These are phyloP conservation scores for Antitype chi DNA, from an alignment of 2,888 invertebrate species.

Conservation along the genomic window DNA sequence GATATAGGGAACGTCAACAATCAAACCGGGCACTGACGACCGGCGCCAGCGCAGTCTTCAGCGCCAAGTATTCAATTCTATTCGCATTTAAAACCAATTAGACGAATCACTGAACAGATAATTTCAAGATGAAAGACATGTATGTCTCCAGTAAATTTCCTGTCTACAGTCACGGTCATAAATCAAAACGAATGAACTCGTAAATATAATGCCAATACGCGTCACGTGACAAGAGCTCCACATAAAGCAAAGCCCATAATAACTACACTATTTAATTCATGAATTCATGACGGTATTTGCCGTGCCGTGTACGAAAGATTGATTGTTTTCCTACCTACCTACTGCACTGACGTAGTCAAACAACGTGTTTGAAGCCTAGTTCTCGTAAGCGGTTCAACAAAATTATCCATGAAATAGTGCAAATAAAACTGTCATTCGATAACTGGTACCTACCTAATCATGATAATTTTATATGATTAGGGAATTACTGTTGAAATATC, in stretches of 20 bases:
- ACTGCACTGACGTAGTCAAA: conserved; percentile 26
- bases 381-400: conserved; percentile 32
- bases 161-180: conserved; percentile 28
- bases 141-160: conserved; percentile 24
- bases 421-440: conserved; percentile 45
- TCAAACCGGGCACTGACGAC: not conserved
- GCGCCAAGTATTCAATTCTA: conserved; percentile 47
- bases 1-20: conserved; percentile 43
- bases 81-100: conserved; percentile 47
- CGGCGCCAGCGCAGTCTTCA: conserved; percentile 28
- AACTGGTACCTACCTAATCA: conserved; percentile 26
- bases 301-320: conserved; percentile 47
- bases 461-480: conserved; percentile 48
- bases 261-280: conserved; percentile 63
- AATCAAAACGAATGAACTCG: conserved; percentile 38
- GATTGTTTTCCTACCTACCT: conserved; percentile 33
- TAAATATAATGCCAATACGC: conserved; percentile 49
- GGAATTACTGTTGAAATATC: conserved; percentile 42
- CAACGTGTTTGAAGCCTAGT: conserved; percentile 16
- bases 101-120: conserved; percentile 15
- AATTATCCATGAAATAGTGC: conserved; percentile 43
- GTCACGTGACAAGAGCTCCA: conserved; percentile 53
- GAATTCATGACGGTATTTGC: conserved; percentile 52
- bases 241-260: conserved; percentile 36
- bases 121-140: conserved; percentile 37